These are phyloP conservation scores for Boleophthalmus pectinirostris DNA, from an alignment of 2,113 vertebrate species.

Conservation along the genomic window DNA sequence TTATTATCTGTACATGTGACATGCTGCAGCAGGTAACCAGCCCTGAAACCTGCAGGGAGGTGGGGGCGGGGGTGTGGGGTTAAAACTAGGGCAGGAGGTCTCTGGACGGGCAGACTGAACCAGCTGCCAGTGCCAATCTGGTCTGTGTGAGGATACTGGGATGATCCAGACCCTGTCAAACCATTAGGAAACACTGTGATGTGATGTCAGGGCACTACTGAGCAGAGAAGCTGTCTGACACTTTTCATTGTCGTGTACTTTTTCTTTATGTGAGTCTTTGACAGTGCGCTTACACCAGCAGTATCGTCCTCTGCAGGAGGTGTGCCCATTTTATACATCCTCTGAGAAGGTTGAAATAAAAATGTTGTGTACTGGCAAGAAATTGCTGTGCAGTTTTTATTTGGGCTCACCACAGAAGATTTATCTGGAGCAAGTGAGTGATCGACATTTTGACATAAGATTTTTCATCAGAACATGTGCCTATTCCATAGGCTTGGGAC, in stretches of 20 bases:
- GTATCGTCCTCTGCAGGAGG: constrained; percentile 17
- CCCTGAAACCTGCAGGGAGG: constrained; percentile 13
- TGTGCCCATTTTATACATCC: neutral
- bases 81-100: constrained; percentile 53
- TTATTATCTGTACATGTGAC: constrained; percentile 21
- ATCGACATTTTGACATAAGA: neutral
- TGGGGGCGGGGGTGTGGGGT: constrained; percentile 26
- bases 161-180: constrained; percentile 26
- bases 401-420: neutral
- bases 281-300: constrained; percentile 25
- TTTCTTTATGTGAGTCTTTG: constrained; percentile 18
- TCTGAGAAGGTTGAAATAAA: constrained; percentile 16
- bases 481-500: too few relatives aligned
- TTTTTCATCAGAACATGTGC: too few relatives aligned
- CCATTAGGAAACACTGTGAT: constrained; percentile 11
- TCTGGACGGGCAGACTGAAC: constrained; percentile 24
- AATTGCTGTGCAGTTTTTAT: neutral
- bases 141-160: constrained; percentile 11
- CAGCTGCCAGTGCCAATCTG: constrained; percentile 30
- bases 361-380: neutral
- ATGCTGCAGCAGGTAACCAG: constrained; percentile 44
- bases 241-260: neutral
- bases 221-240: constrained; percentile 10
- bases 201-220: constrained; percentile 6
- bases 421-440: neutral